Evolutionary conservation across 2,113 vertebrate genomes (phyloP), one percentile per base, ranked within the genome.

Genomic region (Hippoglossus stenolepis): DNA sequence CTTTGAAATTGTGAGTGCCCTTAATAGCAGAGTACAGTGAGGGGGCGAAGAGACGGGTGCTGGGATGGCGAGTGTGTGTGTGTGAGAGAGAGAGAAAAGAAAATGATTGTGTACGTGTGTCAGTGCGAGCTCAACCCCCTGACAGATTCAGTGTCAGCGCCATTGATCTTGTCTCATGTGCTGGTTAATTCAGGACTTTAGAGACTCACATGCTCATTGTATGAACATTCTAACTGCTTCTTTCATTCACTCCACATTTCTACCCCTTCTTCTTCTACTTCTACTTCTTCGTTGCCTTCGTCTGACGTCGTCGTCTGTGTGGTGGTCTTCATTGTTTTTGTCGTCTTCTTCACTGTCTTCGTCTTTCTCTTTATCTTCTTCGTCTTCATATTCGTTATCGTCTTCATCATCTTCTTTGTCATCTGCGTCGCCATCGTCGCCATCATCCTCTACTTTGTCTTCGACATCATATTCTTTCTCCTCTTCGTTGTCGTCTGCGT

Each of bases 91-190:
- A 77, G 69, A 79, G 68, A 79, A 82, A 80, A 64, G 75, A 68
- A 77, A 68, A 80, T 83, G 70, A 73, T 71, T 74, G 84, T 80
- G 65, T 49, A 51, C 17, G 20, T 35, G 51, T 77, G 89, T 85
- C 65, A 70, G 77, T 68, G 54, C 67, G 73, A 61, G 77, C 73
- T 80, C 78, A 73, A n/a, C 80, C 69, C 60, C 38, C 75, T 64
- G 73, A 81, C 81, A 68, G 72, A 67, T 82, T 81, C 79, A 59
- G 28, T 71, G 85, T 87, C 76, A 17, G 63, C 77, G 65, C 56
- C 82, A 83, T 73, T 87, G 84, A 90, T 91, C 57, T 73, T 40
- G 77, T 78, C 77, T 91, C 69, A 40, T 35, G 56, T 26, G 73
- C 75, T 89, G 71, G 85, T 89, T 90, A 87, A 82, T 82, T 85